These are phyloP conservation scores for Phaonia tiefii DNA, from an alignment of 2,888 invertebrate species.

Conservation along the genomic window DNA sequence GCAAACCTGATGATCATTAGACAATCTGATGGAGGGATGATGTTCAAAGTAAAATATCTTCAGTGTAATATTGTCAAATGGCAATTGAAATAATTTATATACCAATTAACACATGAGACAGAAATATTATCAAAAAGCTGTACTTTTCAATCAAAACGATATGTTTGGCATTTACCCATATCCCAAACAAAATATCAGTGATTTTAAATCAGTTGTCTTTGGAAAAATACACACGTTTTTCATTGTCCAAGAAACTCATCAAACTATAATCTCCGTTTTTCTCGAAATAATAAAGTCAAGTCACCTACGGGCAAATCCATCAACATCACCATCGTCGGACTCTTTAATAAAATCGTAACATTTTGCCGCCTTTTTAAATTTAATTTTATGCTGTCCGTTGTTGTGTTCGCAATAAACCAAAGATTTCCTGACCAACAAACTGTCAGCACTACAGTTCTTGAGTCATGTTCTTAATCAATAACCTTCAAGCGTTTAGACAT, in stretches of 20 bases:
- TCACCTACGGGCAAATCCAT: slow-evolving; percentile 40
- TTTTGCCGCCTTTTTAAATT: slow-evolving; percentile 21
- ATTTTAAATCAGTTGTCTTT: no score
- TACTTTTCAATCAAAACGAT: slow-evolving; percentile 29
- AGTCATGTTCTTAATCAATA: slow-evolving; percentile 53
- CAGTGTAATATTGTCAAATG: no score
- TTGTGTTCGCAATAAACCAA: neutral
- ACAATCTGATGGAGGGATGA: neutral
- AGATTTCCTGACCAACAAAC: slow-evolving; percentile 38
- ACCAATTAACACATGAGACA: slow-evolving; percentile 41
- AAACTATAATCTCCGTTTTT: no score
- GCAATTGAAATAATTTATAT: slow-evolving; percentile 52
- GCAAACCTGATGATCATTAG: slow-evolving; percentile 13
- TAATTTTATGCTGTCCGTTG: slow-evolving; percentile 57
- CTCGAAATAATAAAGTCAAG: no score
- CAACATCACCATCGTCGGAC: slow-evolving; percentile 23
- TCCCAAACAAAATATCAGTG: no score
- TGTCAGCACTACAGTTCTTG: slow-evolving; percentile 39
- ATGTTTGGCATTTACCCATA: no score
- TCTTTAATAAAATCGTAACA: slow-evolving; percentile 3
- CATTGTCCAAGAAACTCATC: no score
- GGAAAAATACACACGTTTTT: no score
- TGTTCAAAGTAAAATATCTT: no score
- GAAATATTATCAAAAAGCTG: slow-evolving; percentile 7
- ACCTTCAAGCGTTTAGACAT: slow-evolving; percentile 46